A percentile compares a stretch with the other conserved stretches of the same genome.
phyloP scores from a whole-genome alignment of 2,888 invertebrate genomes.

The Koerneria pararmatus region DNA sequence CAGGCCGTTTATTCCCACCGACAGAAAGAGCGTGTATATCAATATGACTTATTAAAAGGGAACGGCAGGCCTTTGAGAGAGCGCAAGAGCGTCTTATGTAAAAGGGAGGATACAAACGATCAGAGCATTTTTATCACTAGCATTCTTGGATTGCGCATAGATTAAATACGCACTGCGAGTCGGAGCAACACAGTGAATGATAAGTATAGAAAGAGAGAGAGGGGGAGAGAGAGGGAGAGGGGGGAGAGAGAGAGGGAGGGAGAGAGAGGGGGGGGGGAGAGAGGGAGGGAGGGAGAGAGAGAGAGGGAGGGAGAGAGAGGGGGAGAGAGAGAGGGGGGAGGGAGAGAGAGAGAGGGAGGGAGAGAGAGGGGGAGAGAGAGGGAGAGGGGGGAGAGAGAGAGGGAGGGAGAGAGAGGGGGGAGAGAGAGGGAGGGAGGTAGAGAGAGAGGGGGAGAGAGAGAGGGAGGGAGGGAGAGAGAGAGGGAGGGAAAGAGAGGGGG shows the following conservation, averaged over 20 bases:
- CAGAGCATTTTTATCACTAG: no score
- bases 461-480: neutral
- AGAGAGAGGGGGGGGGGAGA: neutral
- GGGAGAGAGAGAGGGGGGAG: neutral
- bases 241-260: neutral
- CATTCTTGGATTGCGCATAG: no score
- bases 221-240: neutral
- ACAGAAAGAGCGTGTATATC: no score
- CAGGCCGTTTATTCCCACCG: no score
- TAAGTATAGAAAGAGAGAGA: neutral
- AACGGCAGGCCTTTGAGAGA: no score
- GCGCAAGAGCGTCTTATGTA: no score
- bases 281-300: neutral
- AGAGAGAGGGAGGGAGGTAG: neutral
- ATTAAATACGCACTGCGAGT: neutral
- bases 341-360: slow-evolving; percentile 4
- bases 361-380: neutral
- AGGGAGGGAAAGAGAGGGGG: neutral
- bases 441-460: neutral
- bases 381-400: neutral
- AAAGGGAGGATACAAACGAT: no score
- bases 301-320: neutral
- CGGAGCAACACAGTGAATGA: neutral
- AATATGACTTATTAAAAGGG: no score
- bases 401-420: neutral